Base-by-base conservation (phyloP, 1,140 invertebrate genomes). In the Sweltsa coloradensis region DNA sequence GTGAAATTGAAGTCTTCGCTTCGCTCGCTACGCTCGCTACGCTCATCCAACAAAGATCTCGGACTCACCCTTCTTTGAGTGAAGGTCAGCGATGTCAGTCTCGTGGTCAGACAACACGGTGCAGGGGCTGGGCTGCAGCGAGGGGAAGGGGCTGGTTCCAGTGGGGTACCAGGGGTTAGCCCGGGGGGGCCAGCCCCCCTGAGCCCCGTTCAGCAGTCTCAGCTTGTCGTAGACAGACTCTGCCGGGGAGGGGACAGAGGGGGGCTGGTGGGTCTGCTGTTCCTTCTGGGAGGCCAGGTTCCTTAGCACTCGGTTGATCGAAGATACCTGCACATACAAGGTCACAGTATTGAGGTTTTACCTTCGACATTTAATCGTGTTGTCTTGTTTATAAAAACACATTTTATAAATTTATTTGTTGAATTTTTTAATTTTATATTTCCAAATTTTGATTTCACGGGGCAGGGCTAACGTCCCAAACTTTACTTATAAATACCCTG, bases 231-330 rank as follows among this genome's bases (percentile, higher is more conserved):
- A 91, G 53, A 89, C 85, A 27, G 73, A 72, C 56, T 81, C 76
- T 55, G 78, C 76, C 21, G 72, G 69, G 9, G 67, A 64, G 3
- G 68, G 66, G 16, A 50, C 31, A 9, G 53, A 22, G 3, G 50
- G 31, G n/a, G 48, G 24, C 43, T 51, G 54, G 43, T 27, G 19
- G 37, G 31, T 65, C 47, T 75, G 74, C 55, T 83, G 81, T 58
- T 91, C 87, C 56, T 91, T 95, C 62, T 93, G 88, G 5, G 89
- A 85, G 0, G 90, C 87, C 45, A 97, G 72, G 67, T 96, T 97
- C 34, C 93, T 76, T 51, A 97, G 71, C n/a, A 97, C 93, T 53
- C 93, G 83, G 70, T 97, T 97, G 57, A 97, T 97, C n/a, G 92
- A 97, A 5, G 93, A 97, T 31, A 97, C 92, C 92, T 96, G 69